These are phyloP conservation scores for Ptilonorhynchus violaceus DNA, from an alignment of 2,113 vertebrate genomes.

Conservation along the genomic window DNA sequence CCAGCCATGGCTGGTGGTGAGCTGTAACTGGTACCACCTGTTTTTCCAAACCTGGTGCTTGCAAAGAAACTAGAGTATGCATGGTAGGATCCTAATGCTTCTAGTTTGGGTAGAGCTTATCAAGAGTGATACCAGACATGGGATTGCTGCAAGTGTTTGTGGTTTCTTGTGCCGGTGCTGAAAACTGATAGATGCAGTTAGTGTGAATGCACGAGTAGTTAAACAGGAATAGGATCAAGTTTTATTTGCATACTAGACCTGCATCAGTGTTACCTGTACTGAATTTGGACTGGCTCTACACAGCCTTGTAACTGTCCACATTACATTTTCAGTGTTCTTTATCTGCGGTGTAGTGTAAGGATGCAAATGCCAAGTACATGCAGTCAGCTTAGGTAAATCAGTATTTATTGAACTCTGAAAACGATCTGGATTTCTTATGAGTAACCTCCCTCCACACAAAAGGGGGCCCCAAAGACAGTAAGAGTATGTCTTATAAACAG, in stretches of 20 bases:
- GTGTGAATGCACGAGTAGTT: not conserved
- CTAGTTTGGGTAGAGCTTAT: not conserved
- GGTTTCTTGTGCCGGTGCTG: not conserved
- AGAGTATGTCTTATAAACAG: not conserved
- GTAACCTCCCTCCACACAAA: not conserved
- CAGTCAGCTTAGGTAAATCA: not conserved
- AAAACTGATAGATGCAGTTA: not conserved
- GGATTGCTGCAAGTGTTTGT: not conserved
- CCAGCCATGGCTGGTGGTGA: not conserved
- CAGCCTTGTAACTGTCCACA: not conserved
- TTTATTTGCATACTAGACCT: not conserved
- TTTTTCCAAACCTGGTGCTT: not conserved
- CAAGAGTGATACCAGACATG: not conserved
- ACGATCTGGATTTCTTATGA: not conserved
- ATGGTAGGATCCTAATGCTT: fast-evolving
- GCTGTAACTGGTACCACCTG: not conserved
- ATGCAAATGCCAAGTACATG: not conserved
- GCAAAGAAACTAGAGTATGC: not conserved
- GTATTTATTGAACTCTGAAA: not conserved
- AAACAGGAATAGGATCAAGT: not conserved
- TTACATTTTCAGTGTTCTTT: not conserved
- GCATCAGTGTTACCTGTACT: not conserved
- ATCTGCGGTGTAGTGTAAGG: not conserved
- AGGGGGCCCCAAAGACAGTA: not conserved
- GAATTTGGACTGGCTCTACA: not conserved